phyloP scores from a whole-genome alignment of 2,797 vertebrate genomes.

The Sebastes elongatus region DNA sequence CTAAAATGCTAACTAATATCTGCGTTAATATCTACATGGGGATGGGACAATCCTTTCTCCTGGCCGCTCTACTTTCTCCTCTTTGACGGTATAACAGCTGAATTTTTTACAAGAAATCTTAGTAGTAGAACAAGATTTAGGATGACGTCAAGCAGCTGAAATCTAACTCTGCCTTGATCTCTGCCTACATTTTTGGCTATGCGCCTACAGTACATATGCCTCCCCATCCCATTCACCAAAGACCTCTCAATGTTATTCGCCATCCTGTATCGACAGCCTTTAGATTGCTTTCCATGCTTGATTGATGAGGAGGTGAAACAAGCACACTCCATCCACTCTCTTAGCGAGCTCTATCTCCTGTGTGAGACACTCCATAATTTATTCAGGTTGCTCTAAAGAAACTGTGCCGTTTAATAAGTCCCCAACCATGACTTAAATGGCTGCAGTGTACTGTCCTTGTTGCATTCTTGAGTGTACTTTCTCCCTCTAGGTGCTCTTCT shows the following conservation, averaged over 20 bases:
- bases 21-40: too few relatives aligned
- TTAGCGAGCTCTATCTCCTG: constrained; percentile 48
- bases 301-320: constrained; percentile 78
- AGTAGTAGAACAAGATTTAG: constrained; percentile 20
- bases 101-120: constrained; percentile 26
- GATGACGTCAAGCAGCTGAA: constrained; percentile 28
- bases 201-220: constrained; percentile 6
- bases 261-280: constrained; percentile 72
- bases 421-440: constrained; percentile 45
- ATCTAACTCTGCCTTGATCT: constrained; percentile 29
- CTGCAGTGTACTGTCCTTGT: constrained; percentile 46
- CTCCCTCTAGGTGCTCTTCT: constrained; percentile 37
- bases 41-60: background rate
- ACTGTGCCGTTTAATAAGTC: constrained; percentile 48
- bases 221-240: constrained; percentile 50
- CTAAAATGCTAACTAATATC: too few relatives aligned
- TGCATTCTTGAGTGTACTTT: constrained; percentile 41
- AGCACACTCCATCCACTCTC: constrained; percentile 45
- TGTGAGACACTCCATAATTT: constrained; percentile 59
- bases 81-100: background rate
- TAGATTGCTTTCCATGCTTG: constrained; percentile 77
- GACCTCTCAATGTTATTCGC: constrained; percentile 64
- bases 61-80: constrained; percentile 10
- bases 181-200: constrained; percentile 33
- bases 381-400: constrained; percentile 57